Evolutionary conservation across 2,113 vertebrate species (phyloP).

Genomic region (Tachuris rubrigastra): DNA sequence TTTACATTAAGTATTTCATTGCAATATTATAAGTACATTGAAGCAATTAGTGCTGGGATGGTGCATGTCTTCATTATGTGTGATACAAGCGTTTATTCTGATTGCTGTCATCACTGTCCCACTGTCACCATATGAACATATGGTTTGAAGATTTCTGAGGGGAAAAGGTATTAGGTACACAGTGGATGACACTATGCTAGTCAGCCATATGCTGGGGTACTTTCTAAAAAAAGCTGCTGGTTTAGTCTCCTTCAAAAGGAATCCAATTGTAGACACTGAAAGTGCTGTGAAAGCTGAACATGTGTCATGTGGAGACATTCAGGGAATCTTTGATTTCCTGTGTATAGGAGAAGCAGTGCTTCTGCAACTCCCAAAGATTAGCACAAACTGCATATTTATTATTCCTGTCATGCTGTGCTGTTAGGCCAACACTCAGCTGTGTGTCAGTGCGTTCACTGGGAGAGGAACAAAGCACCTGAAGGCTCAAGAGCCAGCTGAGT

Average conservation of each 20-base stretch:
- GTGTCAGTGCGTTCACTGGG: too few relatives aligned
- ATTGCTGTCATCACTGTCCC: background rate
- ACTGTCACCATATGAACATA: background rate
- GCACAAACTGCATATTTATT: background rate
- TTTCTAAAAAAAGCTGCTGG: background rate
- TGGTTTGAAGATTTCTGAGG: background rate
- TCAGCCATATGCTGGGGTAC: background rate
- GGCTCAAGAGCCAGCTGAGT: fast-evolving
- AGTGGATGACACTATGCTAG: background rate
- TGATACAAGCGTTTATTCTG: background rate
- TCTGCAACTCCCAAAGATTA: too few relatives aligned
- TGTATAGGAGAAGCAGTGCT: background rate
- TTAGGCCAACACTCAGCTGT: background rate
- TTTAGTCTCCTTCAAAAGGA: background rate
- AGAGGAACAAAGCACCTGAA: background rate
- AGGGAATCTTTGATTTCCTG: background rate
- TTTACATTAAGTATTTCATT: background rate
- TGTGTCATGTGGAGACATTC: background rate
- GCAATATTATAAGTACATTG: background rate
- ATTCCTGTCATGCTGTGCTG: background rate
- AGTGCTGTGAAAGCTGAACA: background rate
- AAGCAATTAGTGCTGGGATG: background rate
- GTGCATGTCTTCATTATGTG: fast-evolving
- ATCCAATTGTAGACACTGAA: background rate
- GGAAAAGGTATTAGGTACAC: background rate